Evolutionary conservation across 2,888 invertebrate species (phyloP), one percentile per base, ranked within the genome.

Genomic region (Pandemis cinnamomeana): DNA sequence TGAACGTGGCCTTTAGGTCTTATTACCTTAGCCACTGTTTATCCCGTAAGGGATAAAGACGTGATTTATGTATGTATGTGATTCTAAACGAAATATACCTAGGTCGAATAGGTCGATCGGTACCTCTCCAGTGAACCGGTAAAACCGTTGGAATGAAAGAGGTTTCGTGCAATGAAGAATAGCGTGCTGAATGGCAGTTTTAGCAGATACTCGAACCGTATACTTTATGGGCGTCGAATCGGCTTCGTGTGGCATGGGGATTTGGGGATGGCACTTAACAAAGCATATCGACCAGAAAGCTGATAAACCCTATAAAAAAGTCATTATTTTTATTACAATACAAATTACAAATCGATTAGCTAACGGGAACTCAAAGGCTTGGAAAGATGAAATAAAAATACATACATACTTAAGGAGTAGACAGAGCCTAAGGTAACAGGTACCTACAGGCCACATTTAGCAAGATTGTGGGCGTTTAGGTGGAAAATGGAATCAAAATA

Each of bases 181-280:
- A 48, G 70, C 74, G 74, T 74, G 74, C 36, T 53, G 13, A 20
- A 15, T 20, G 44, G 46, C n/a, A 70, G 61, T 74, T 74, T 46
- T 36, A 67, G 36, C 13, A 66, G 70, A 66, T 67, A 70, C 60
- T 51, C 61, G 7, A 61, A 55, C 48, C 66, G 53, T 70, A 66
- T 70, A 55, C 61, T 71, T 71, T 74, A 74, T 62, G 66, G 61
- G 42, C 44, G 69, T 46, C 42, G 51, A 70, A 67, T 62, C 55
- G 71, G 36, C 36, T 27, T 70, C 61, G 61, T 66, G 62, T 67
- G 64, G 27, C 69, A 60, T 67, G 41, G 41, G 41, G 41, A 53
- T 46, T 51, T 67, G 41, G 41, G 41, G 41, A 53, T 46, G 11
- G 15, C 2, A 11, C 58, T 58, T 10, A 27, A 55, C 15, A 3